A percentile compares a stretch with the other conserved stretches of the same genome.
These are phyloP conservation scores for Cyprinodon variegatus DNA, from an alignment of 2,113 vertebrate genomes.

Conservation along the genomic window DNA sequence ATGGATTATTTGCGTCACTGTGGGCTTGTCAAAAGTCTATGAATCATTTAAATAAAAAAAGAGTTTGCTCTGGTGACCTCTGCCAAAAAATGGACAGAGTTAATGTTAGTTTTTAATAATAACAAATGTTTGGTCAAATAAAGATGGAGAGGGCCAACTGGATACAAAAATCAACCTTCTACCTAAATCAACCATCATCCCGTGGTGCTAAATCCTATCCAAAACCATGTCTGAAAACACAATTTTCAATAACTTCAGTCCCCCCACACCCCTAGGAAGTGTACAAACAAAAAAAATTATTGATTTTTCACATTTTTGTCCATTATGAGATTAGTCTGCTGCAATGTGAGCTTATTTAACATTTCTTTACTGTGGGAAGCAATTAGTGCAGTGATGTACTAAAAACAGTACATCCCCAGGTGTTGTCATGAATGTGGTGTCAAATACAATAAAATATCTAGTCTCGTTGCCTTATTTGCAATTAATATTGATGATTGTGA, in stretches of 20 bases:
- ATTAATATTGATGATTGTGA: background rate
- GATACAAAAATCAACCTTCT: background rate
- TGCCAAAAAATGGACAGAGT: background rate
- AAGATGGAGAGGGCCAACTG: background rate
- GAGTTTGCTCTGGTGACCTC: background rate
- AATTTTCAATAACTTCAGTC: too few relatives aligned
- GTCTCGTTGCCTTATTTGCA: background rate
- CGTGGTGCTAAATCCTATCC: background rate
- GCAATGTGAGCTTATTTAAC: background rate
- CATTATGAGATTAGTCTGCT: background rate
- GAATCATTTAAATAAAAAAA: background rate
- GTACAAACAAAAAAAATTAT: too few relatives aligned
- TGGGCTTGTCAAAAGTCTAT: background rate
- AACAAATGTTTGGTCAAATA: background rate
- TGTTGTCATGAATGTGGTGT: background rate
- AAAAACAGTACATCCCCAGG: background rate
- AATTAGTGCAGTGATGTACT: background rate
- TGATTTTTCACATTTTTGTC: background rate
- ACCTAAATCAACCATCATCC: background rate
- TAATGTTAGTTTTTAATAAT: background rate
- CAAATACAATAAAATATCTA: background rate
- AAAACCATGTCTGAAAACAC: too few relatives aligned
- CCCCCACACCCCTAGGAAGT: too few relatives aligned
- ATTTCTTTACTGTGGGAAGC: too few relatives aligned
- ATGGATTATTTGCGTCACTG: too few relatives aligned